Evolutionary conservation across 2,888 invertebrate species (phyloP).

Genomic region (Pristionchus entomophagus): DNA sequence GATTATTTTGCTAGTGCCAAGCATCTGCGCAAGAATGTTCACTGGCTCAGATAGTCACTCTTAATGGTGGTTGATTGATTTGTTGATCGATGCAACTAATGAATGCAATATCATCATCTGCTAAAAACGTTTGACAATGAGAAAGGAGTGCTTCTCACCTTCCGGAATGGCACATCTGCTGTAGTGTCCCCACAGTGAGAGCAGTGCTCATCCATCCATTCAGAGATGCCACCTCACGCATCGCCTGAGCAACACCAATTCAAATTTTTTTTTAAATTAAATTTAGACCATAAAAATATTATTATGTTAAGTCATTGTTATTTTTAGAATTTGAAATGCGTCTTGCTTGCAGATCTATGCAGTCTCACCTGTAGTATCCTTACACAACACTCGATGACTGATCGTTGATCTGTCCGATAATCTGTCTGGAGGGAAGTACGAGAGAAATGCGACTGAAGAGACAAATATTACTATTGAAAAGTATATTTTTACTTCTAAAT

Average conservation of each 20-base stretch:
- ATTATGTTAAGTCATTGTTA: too few species aligned
- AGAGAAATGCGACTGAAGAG: constrained; percentile 87
- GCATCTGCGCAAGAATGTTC: too few species aligned
- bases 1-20: too few species aligned
- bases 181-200: constrained; percentile 83
- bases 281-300: too few species aligned
- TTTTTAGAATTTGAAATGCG: constrained; percentile 54
- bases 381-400: constrained; percentile 94
- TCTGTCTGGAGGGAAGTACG: constrained; percentile 89
- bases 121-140: too few species aligned
- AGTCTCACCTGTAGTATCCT: constrained; percentile 89
- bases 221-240: constrained; percentile 94
- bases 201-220: constrained; percentile 90
- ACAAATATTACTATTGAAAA: not conserved
- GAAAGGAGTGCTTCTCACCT: not conserved
- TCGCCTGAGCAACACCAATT: constrained; percentile 83
- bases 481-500: too few species aligned
- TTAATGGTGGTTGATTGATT: too few species aligned
- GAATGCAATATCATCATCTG: too few species aligned
- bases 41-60: too few species aligned
- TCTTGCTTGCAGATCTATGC: too few species aligned
- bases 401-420: constrained; percentile 95
- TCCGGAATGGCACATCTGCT: constrained; percentile 82
- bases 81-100: too few species aligned
- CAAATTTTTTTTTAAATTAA: too few species aligned